Evolutionary conservation across 2,888 invertebrate species (phyloP), one percentile per base, ranked within the genome.

Genomic region (Luffia ferchaultella): DNA sequence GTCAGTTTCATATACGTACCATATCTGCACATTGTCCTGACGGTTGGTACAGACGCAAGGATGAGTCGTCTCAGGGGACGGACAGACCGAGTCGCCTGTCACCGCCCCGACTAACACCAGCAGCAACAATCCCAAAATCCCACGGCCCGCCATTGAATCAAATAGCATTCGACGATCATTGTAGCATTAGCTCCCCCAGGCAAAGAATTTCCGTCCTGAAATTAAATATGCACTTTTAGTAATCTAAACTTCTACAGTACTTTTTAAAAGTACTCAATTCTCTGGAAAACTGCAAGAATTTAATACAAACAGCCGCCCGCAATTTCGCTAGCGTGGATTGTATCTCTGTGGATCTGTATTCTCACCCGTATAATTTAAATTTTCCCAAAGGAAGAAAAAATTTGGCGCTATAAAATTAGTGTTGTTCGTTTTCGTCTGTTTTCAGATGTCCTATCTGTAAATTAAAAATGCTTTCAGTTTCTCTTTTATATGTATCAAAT

Each of bases 41-140:
- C 91, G 87, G 55, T 89, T 86, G 20, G 93, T 88, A 71, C 95
- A 95, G 60, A 93, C 88, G 68, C 95, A 95, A 18, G 95, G 95
- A 52, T 91, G 73, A 61, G 95, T 93, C 46, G 86, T 85, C 62
- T 93, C 92, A 54, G 92, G 89, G 19, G 88, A 83, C 19, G 95
- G 94, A 69, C 95, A 95, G 65, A 78, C 68, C 42, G 59, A 55
- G 55, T 73, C 69, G 54, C 68, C 69, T 20, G 58, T 60, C 18
- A 20, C 16, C 9, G 17, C 42, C 42, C 52, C 57, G 46, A 60
- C 53, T 52, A 66, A 52, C 59, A 67, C 60, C 48, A 68, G 55
- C 53, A 77, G 54, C 57, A 67, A 56, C 56, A 76, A 60, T 73
- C 73, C 76, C 66, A 73, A 52, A 56, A 73, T 62, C 63, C 65